Base-by-base conservation (phyloP, 2,888 invertebrate genomes). In the Aelia acuminata region DNA sequence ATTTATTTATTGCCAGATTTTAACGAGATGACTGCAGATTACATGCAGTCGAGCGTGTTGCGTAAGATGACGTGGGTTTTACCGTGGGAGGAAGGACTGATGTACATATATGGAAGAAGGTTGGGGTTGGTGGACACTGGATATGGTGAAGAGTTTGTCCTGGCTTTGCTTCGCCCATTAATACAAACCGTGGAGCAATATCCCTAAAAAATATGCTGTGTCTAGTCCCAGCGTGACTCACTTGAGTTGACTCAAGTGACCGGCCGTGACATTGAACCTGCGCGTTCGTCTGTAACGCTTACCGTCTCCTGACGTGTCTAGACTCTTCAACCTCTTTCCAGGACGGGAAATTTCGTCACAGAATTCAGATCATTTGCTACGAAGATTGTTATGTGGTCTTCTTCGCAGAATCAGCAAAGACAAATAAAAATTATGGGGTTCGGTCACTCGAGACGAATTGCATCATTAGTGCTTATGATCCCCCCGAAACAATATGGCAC, bases 71-170 rank as follows among this genome's bases (percentile, higher is more conserved):
- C 43, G 80, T 80, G 43, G 80, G 80, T 15, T n/a, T 15, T 15
- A 13, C 22, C 80, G 80, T 80, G 80, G 80, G 80, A 80, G 80
- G 80, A 80, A 13, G 13, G 80, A 47, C 43, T 80, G 43, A 47
- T 80, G 80, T 43, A 39, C 80, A n/a, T 80, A 80, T 80, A 80
- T 7, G 80, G 80, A 80, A 75, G 75, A 43, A 80, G 31, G 35
- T 20, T 7, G 80, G 43, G 3, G 22, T 3, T 43, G 3, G 22
- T 3, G 43, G 35, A 3, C 18, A 0, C 63, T 70, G 63, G 18
- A 70, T 70, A 70, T 5, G 63, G 63, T 18, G 35, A 35, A 35
- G 18, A 18, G 22, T 70, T 70, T 70, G 31, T n/a, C 63, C 63
- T 70, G 35, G 7, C 63, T 70, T 35, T 18, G 35, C 63, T 63